Conservation (phyloP, 1,140 invertebrate species). For the Drosophila sucinea region DNA sequence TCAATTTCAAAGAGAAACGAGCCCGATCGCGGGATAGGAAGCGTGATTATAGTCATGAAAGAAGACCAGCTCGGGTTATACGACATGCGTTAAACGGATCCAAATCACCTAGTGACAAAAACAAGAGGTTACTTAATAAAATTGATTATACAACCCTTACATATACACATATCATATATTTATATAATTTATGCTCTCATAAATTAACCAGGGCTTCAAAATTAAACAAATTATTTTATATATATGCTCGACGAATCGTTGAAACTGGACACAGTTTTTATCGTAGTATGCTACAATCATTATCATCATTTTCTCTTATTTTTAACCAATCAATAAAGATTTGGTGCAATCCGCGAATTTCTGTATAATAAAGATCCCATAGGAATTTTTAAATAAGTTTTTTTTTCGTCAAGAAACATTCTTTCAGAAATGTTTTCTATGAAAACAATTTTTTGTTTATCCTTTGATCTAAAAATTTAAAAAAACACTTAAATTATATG, state of each 20-base stretch:
- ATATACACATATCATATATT: constrained; percentile 26
- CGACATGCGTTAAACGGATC: constrained; percentile 59
- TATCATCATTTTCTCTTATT: not conserved
- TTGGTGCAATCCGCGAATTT: not conserved
- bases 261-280: not conserved
- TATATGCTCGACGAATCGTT: not conserved
- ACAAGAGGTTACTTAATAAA: constrained; percentile 59
- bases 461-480: too few species aligned
- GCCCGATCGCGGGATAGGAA: constrained; percentile 67
- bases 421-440: too few species aligned
- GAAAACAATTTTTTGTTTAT: too few species aligned
- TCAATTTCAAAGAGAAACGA: constrained; percentile 55
- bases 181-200: constrained; percentile 3
- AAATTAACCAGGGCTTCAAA: constrained; percentile 8
- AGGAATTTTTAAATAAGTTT: too few species aligned
- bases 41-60: constrained; percentile 65
- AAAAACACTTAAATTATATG: too few species aligned
- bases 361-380: not conserved
- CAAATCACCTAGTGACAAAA: constrained; percentile 71
- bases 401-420: too few species aligned
- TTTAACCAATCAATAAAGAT: not conserved
- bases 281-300: not conserved
- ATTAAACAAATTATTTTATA: not conserved
- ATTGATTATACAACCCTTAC: constrained; percentile 29
- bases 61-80: constrained; percentile 36